phyloP scores from a whole-genome alignment of 2,797 vertebrate genomes.

The Melanotaenia maccullochi region DNA sequence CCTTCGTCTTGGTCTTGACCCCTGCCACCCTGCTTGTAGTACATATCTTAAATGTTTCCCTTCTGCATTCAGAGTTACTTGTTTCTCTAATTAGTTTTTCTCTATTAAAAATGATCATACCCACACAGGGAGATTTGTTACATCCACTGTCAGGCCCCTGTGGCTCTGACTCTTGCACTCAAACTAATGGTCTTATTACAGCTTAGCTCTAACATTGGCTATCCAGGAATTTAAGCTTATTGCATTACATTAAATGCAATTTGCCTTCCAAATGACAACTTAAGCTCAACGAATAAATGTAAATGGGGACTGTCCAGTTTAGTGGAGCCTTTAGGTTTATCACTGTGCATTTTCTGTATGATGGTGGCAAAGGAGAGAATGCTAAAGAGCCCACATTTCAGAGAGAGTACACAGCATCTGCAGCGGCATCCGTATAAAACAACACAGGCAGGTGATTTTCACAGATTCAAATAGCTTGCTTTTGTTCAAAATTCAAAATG shows the following conservation, averaged over 20 bases:
- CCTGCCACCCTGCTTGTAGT: background rate
- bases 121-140: constrained; percentile 29
- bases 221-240: constrained; percentile 37
- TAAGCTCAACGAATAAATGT: constrained; percentile 21
- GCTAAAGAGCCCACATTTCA: background rate
- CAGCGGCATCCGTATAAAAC: background rate
- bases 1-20: constrained; percentile 6
- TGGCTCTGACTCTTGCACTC: constrained; percentile 48
- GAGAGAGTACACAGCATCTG: constrained; percentile 12
- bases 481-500: constrained; percentile 12
- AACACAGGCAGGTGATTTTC: background rate
- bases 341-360: constrained; percentile 6
- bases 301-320: constrained; percentile 3
- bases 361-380: background rate
- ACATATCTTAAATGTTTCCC: constrained; percentile 6
- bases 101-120: constrained; percentile 39
- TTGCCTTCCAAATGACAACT: constrained; percentile 20
- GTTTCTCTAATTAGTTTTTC: constrained; percentile 57
- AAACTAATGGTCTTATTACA: constrained; percentile 48
- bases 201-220: constrained; percentile 36
- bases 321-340: constrained; percentile 7
- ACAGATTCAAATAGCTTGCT: constrained; percentile 4
- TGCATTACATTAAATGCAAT: constrained; percentile 38
- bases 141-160: constrained; percentile 37
- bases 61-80: constrained; percentile 21